A percentile compares a stretch with the other conserved stretches of the same genome.
These are phyloP conservation scores for Neostethus bicornis DNA, from an alignment of 2,797 vertebrate species.

Conservation along the genomic window DNA sequence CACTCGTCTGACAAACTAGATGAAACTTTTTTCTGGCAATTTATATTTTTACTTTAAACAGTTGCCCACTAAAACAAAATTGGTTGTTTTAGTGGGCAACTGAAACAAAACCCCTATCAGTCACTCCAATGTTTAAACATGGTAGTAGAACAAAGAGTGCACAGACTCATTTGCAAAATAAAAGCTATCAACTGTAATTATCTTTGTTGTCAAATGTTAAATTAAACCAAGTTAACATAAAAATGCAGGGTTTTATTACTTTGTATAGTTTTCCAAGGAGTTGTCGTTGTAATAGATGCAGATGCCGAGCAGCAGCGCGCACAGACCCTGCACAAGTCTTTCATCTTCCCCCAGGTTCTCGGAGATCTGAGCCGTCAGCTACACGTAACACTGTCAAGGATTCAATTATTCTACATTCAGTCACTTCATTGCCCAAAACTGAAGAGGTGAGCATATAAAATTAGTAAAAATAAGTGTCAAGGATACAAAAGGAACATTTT, in stretches of 20 bases:
- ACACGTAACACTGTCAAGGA: slow-evolving; percentile 77
- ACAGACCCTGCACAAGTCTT: slow-evolving; percentile 94
- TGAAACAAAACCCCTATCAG: no score
- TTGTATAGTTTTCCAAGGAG: slow-evolving; percentile 94
- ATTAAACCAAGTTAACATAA: not conserved
- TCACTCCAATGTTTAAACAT: no score
- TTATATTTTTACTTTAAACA: no score
- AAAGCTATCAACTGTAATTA: not conserved
- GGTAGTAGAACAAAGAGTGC: no score
- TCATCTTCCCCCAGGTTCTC: slow-evolving; percentile 98
- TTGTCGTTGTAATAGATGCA: slow-evolving; percentile 99
- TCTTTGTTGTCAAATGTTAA: not conserved
- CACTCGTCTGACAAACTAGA: no score
- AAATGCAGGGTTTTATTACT: slow-evolving; percentile 70
- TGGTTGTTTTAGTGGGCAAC: no score
- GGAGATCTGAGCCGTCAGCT: slow-evolving; percentile 98
- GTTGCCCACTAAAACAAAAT: no score
- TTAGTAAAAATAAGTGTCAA: no score
- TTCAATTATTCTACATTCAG: not conserved
- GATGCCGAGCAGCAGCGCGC: slow-evolving; percentile 94
- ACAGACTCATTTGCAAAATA: no score
- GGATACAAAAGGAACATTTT: slow-evolving; percentile 99
- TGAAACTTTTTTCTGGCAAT: no score
- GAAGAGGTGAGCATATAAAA: not conserved
- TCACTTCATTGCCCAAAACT: no score